These are phyloP conservation scores for Periophthalmus modestus DNA, from an alignment of 2,113 vertebrate species.

Conservation along the genomic window DNA sequence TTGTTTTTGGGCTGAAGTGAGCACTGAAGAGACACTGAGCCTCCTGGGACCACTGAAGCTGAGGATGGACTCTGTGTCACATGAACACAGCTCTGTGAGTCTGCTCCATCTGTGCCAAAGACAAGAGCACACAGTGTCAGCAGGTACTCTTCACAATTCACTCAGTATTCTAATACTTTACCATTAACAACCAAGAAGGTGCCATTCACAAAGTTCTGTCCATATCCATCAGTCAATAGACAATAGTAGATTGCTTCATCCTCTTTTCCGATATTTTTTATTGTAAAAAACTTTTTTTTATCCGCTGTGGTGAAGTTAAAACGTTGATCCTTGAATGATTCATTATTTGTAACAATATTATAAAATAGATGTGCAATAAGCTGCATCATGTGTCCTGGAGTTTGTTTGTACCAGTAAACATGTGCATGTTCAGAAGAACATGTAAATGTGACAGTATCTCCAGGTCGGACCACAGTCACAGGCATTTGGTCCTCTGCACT, in stretches of 20 bases:
- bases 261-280: background rate
- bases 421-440: background rate
- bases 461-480: background rate
- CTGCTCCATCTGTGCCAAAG: background rate
- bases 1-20: background rate
- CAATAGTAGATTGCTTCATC: constrained; percentile 6
- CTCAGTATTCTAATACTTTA: background rate
- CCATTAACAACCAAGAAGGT: background rate
- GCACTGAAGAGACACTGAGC: background rate
- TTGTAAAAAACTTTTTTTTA: too few relatives aligned
- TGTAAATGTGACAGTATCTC: background rate
- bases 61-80: constrained; percentile 3
- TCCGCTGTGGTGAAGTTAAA: too few relatives aligned
- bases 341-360: too few relatives aligned
- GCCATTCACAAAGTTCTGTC: background rate
- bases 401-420: background rate
- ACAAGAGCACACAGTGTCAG: background rate
- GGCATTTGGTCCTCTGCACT: background rate
- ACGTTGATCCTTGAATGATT: too few relatives aligned
- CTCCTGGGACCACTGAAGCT: background rate
- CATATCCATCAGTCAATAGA: background rate
- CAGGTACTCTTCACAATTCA: background rate
- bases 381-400: background rate
- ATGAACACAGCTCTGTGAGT: background rate
- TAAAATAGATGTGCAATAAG: background rate